phyloP scores from a whole-genome alignment of 2,797 vertebrate species.

The Columba guinea region DNA sequence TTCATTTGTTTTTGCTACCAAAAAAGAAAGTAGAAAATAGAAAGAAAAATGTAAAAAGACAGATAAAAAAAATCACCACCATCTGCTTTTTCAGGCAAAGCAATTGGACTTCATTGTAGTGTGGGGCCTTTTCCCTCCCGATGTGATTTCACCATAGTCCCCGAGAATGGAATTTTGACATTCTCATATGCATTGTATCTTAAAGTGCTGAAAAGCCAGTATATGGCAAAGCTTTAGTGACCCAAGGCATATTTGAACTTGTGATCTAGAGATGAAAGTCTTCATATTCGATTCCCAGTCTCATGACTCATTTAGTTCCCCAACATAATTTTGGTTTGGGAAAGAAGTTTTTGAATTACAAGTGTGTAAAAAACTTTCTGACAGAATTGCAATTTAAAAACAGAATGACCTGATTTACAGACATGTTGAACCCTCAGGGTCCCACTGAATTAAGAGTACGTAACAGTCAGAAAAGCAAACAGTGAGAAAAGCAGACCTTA shows the following conservation, averaged over 20 bases:
- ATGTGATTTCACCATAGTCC: not conserved
- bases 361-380: constrained; percentile 1
- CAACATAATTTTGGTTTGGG: constrained; percentile 45
- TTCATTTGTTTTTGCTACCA: not conserved
- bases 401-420: constrained; percentile 20
- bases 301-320: constrained; percentile 46
- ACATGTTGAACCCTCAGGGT: not conserved
- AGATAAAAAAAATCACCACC: not conserved
- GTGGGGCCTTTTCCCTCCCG: not conserved
- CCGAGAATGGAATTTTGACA: not conserved
- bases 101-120: not conserved
- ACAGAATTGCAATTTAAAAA: constrained; percentile 20
- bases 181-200: not conserved
- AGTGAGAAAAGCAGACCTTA: not conserved
- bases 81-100: not conserved
- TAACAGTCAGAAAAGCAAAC: not conserved
- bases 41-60: not conserved
- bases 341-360: constrained; percentile 40
- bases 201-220: constrained; percentile 3
- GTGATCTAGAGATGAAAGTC: constrained; percentile 55
- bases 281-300: constrained; percentile 30
- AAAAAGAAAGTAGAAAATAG: not conserved
- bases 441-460: not conserved
- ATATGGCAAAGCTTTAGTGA: constrained; percentile 25
- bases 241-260: constrained; percentile 38